Conservation (phyloP, 2,888 invertebrate species). For the Hirtodrosophila histrioides region DNA sequence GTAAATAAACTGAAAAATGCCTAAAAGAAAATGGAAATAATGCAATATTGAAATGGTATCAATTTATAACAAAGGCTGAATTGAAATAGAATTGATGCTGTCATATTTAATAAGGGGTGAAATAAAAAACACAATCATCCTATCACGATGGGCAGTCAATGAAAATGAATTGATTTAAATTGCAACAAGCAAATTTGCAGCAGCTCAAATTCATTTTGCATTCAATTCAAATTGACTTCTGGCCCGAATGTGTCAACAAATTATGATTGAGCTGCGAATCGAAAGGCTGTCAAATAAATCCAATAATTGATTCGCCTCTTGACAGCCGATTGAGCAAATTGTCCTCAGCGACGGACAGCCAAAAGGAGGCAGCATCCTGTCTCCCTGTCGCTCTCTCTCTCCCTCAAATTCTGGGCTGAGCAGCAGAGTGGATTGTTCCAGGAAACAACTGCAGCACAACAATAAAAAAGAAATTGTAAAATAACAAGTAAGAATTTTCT, state of each 20-base stretch:
- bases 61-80: too few species aligned
- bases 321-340: slow-evolving; percentile 29
- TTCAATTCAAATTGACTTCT: too few species aligned
- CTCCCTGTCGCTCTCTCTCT: slow-evolving; percentile 14
- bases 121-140: too few species aligned
- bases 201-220: too few species aligned
- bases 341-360: slow-evolving; percentile 2
- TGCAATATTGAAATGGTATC: too few species aligned
- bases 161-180: neutral
- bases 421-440: slow-evolving; percentile 35
- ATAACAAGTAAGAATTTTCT: slow-evolving; percentile 2
- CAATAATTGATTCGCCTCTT: slow-evolving; percentile 52
- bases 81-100: neutral
- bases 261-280: slow-evolving; percentile 13
- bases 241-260: slow-evolving; percentile 16
- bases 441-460: slow-evolving; percentile 52
- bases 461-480: slow-evolving; percentile 67
- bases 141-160: neutral
- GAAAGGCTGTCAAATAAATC: slow-evolving; percentile 17
- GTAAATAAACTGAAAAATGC: too few species aligned
- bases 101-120: too few species aligned
- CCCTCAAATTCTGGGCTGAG: slow-evolving; percentile 7
- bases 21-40: too few species aligned
- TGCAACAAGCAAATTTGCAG: too few species aligned
- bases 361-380: neutral